A percentile compares a stretch with the other conserved stretches of the same genome.
phyloP scores from a whole-genome alignment of 2,888 invertebrate species.

The Meganola albula region DNA sequence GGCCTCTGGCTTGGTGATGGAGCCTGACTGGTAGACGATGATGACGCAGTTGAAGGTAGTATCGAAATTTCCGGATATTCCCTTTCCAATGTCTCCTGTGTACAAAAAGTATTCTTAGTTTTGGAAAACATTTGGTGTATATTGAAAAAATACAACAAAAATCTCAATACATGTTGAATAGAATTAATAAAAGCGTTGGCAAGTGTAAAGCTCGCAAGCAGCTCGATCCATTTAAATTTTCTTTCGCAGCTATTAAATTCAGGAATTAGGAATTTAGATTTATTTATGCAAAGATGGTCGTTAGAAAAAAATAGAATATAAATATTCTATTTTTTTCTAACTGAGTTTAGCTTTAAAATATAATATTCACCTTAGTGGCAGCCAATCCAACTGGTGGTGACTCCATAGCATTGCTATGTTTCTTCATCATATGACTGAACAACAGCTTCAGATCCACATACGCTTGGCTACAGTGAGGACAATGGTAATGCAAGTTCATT shows the following conservation, averaged over 20 bases:
- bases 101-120: constrained; percentile 25
- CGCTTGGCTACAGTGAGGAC: constrained; percentile 68
- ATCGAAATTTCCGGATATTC: constrained; percentile 75
- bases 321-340: too few species aligned
- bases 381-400: constrained; percentile 62
- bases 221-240: too few species aligned
- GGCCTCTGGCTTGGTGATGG: constrained; percentile 66
- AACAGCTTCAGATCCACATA: constrained; percentile 66
- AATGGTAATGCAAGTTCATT: constrained; percentile 70
- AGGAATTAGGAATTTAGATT: too few species aligned
- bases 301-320: too few species aligned
- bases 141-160: neutral
- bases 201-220: too few species aligned
- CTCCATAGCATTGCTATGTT: constrained; percentile 63
- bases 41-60: constrained; percentile 70
- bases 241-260: too few species aligned
- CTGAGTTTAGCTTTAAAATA: too few species aligned
- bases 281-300: too few species aligned
- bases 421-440: constrained; percentile 72
- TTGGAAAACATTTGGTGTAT: neutral
- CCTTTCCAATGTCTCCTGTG: constrained; percentile 71
- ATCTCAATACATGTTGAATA: neutral
- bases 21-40: constrained; percentile 55
- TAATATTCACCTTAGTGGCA: constrained; percentile 73
- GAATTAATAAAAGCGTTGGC: too few species aligned